phyloP scores from a whole-genome alignment of 2,113 vertebrate genomes.

The Pelodiscus sinensis region DNA sequence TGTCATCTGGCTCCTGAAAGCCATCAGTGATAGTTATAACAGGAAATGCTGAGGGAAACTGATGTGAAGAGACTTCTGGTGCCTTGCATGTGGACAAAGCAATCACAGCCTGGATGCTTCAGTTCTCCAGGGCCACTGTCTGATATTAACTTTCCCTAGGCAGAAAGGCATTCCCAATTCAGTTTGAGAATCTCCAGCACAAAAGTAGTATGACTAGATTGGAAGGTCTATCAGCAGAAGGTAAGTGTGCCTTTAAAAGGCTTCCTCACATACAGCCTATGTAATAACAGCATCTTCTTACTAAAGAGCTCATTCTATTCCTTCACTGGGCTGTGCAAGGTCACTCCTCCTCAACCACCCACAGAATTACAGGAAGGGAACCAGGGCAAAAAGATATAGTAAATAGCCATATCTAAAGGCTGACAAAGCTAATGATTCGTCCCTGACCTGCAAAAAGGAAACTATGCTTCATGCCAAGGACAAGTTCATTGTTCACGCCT shows the following conservation, averaged over 20 bases:
- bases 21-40: rapidly evolving
- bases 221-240: not conserved
- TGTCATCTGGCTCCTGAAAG: rapidly evolving
- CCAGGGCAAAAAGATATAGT: not conserved
- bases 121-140: rapidly evolving
- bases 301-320: not conserved
- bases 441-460: rapidly evolving
- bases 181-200: not conserved
- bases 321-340: not conserved
- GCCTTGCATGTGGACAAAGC: not conserved
- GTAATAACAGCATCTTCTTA: not conserved
- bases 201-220: not conserved
- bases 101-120: rapidly evolving
- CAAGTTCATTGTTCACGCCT: too few relatives aligned
- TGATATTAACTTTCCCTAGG: not conserved
- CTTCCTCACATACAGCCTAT: not conserved
- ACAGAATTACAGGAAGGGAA: not conserved
- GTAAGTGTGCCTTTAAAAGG: not conserved
- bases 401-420: not conserved
- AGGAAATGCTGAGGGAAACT: rapidly evolving
- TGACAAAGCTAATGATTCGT: not conserved
- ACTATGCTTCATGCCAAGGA: rapidly evolving
- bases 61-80: rapidly evolving
- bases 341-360: not conserved
- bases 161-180: not conserved